These are phyloP conservation scores for Malurus melanocephalus DNA, from an alignment of 2,113 vertebrate genomes.

Conservation along the genomic window DNA sequence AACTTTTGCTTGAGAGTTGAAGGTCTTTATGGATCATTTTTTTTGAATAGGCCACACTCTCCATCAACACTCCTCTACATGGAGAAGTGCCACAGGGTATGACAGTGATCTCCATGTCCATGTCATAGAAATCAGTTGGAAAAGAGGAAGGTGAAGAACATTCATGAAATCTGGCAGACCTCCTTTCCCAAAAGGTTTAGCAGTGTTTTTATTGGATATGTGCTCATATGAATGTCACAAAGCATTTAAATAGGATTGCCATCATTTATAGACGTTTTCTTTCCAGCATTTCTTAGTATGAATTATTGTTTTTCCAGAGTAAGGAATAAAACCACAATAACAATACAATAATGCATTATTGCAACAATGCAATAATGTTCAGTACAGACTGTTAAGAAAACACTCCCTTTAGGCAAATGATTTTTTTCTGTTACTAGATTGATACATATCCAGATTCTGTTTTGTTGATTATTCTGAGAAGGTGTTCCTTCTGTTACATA, in stretches of 20 bases:
- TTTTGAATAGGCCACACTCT: neutral
- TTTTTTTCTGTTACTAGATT: neutral
- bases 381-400: neutral
- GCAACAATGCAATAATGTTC: neutral
- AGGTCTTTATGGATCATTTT: neutral
- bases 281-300: neutral
- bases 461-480: neutral
- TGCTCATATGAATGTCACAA: neutral
- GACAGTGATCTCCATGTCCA: fast-evolving
- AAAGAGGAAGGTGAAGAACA: neutral
- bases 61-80: neutral
- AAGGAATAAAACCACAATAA: neutral
- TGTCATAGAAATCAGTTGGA: neutral
- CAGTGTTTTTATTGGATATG: neutral
- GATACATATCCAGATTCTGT: neutral
- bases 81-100: neutral
- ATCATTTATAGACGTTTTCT: neutral
- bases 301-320: neutral
- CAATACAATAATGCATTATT: neutral
- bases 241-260: neutral
- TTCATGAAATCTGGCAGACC: neutral
- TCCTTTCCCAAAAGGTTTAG: neutral
- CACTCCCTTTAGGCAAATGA: neutral
- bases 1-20: neutral
- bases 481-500: neutral